phyloP scores from a whole-genome alignment of 2,113 vertebrate genomes.

The Neogobius melanostomus region DNA sequence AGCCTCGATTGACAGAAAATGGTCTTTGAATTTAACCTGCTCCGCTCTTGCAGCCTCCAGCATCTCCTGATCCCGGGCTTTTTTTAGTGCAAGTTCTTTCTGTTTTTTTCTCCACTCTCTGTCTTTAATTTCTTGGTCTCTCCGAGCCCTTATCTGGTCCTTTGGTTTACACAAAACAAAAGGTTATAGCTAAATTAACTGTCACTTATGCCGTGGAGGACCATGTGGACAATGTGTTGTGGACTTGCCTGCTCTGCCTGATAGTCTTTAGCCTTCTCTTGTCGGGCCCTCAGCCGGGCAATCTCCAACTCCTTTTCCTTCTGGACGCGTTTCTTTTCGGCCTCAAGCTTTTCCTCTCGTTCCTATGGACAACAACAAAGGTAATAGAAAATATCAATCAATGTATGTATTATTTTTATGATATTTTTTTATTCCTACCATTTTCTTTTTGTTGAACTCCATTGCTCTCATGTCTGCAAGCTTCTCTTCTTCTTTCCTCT shows the following conservation, averaged over 20 bases:
- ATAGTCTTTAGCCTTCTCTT: conserved; percentile 82
- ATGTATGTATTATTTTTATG: not conserved
- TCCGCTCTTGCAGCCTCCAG: conserved; percentile 73
- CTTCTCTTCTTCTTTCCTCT: conserved; percentile 78
- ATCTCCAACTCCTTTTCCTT: conserved; percentile 86
- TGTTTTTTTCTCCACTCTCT: conserved; percentile 87
- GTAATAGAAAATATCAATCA: not conserved
- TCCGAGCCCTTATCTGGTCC: conserved; percentile 84
- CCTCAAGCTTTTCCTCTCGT: conserved; percentile 81
- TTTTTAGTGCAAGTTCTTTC: conserved; percentile 66
- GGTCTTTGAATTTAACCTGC: conserved; percentile 83
- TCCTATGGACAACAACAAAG: conserved; percentile 66
- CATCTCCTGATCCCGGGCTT: conserved; percentile 56
- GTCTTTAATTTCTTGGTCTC: conserved; percentile 82
- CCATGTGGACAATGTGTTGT: not conserved
- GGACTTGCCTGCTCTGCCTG: conserved; percentile 81
- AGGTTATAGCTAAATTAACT: not conserved
- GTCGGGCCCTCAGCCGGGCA: conserved; percentile 77
- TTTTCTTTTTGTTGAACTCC: conserved; percentile 81
- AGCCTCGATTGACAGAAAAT: conserved; percentile 75
- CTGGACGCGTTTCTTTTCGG: conserved; percentile 80
- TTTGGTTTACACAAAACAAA: conserved; percentile 41
- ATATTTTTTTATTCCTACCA: conserved; percentile 66
- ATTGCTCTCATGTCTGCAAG: conserved; percentile 75
- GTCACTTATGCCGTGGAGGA: not conserved